Conservation (phyloP, 2,888 invertebrate genomes). For the Drosophila rellima region DNA sequence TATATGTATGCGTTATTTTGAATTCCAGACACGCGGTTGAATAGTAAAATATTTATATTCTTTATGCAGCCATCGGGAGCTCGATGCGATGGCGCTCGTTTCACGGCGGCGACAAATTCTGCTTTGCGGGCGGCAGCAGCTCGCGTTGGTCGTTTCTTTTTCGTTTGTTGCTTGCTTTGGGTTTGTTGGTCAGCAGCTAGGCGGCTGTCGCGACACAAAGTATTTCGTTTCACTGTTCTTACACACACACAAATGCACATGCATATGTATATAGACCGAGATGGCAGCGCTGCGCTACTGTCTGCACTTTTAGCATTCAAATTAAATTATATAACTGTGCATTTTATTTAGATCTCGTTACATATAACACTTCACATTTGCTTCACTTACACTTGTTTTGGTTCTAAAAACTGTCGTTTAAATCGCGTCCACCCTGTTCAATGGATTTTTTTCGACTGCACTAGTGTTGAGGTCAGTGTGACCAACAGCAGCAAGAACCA, state of each 20-base stretch:
- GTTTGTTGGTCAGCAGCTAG: slow-evolving; percentile 53
- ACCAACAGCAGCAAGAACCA: slow-evolving; percentile 17
- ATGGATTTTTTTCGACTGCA: slow-evolving; percentile 61
- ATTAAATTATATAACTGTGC: slow-evolving; percentile 58
- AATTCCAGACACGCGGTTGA: slow-evolving; percentile 72
- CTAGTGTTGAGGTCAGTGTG: slow-evolving; percentile 34
- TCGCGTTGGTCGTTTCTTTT: slow-evolving; percentile 71
- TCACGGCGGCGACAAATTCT: slow-evolving; percentile 56
- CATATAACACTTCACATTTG: slow-evolving; percentile 42
- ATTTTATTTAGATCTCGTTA: slow-evolving; percentile 56
- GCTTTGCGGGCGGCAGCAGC: slow-evolving; percentile 65
- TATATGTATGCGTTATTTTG: slow-evolving; percentile 51
- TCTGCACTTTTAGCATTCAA: slow-evolving; percentile 41
- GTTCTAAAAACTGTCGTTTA: slow-evolving; percentile 36
- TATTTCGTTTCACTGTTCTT: slow-evolving; percentile 53
- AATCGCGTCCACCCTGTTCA: slow-evolving; percentile 32
- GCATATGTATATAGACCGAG: slow-evolving; percentile 18
- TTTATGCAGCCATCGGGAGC: slow-evolving; percentile 45
- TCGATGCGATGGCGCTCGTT: slow-evolving; percentile 39
- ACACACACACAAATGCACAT: slow-evolving; percentile 23
- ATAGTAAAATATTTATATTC: slow-evolving; percentile 61
- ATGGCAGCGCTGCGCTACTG: slow-evolving; percentile 8
- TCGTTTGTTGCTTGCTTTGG: slow-evolving; percentile 7
- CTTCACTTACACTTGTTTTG: slow-evolving; percentile 74
- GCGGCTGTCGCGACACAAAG: slow-evolving; percentile 24